These are phyloP conservation scores for Tachycineta bicolor DNA, from an alignment of 2,113 vertebrate species.

Conservation along the genomic window DNA sequence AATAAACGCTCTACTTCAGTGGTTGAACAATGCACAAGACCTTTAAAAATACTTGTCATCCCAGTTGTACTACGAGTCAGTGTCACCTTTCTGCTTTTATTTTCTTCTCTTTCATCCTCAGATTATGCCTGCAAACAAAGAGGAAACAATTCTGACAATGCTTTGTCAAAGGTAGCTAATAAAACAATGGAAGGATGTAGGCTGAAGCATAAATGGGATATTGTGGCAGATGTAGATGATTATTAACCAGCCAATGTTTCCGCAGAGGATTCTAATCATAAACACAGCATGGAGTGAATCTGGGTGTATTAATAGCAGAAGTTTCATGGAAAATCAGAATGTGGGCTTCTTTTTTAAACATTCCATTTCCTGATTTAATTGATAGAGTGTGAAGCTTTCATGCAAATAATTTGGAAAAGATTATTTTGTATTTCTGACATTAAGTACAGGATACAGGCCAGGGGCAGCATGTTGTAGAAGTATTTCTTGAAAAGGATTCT, in stretches of 20 bases:
- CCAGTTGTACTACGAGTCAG: not conserved
- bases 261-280: slow-evolving; percentile 19
- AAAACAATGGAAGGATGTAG: slow-evolving; percentile 59
- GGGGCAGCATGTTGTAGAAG: not conserved
- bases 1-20: not conserved
- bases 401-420: slow-evolving; percentile 19
- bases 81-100: not conserved
- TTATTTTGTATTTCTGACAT: slow-evolving; percentile 3
- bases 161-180: slow-evolving; percentile 43
- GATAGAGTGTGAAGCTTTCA: slow-evolving; percentile 35
- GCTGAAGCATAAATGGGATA: slow-evolving; percentile 43
- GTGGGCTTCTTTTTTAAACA: slow-evolving; percentile 16
- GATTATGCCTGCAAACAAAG: not conserved
- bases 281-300: not conserved
- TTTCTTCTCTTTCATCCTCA: not conserved
- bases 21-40: fast-evolving
- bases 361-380: slow-evolving; percentile 48
- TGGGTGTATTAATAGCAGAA: slow-evolving; percentile 38
- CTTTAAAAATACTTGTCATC: slow-evolving; percentile 3
- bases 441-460: not conserved
- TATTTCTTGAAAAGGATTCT: not conserved
- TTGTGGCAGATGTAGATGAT: slow-evolving; percentile 59
- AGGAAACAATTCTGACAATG: slow-evolving; percentile 55
- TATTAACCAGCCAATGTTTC: slow-evolving; percentile 60
- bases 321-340: slow-evolving; percentile 27